Conservation (phyloP, 2,113 vertebrate genomes). For the Morone chrysops region DNA sequence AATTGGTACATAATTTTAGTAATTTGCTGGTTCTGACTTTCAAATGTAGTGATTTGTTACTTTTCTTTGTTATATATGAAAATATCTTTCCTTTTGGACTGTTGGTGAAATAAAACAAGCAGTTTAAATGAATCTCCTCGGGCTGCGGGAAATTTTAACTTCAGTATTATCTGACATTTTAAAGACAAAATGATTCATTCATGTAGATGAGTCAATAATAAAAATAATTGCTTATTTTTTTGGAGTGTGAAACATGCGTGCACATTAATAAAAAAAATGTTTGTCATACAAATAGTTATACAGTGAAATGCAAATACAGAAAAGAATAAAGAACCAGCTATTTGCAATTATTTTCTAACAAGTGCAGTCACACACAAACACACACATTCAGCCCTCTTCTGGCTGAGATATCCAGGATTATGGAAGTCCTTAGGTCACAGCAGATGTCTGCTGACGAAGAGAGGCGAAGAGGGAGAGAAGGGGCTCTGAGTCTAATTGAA, state of each 20-base stretch:
- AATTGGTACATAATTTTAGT: neutral
- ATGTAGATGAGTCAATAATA: neutral
- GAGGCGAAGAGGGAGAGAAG: neutral
- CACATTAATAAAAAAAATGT: too few relatives aligned
- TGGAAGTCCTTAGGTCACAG: neutral
- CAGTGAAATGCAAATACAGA: too few relatives aligned
- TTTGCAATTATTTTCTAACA: neutral
- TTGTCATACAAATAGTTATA: neutral
- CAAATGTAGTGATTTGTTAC: neutral
- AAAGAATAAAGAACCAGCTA: neutral
- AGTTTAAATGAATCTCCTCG: neutral
- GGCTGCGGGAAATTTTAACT: neutral
- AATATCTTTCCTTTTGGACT: neutral
- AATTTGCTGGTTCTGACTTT: neutral
- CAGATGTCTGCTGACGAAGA: constrained; percentile 22
- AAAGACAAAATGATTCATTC: neutral
- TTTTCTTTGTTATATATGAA: neutral
- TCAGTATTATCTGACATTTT: neutral
- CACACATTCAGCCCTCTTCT: neutral
- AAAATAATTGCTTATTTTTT: too few relatives aligned
- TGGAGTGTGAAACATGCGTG: too few relatives aligned
- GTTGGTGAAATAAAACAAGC: too few relatives aligned
- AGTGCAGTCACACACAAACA: neutral
- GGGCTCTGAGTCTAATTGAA: constrained; percentile 48
- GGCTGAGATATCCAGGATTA: constrained; percentile 6